Base-by-base conservation (phyloP, 2,888 invertebrate species). In the Dendrolimus pini region DNA sequence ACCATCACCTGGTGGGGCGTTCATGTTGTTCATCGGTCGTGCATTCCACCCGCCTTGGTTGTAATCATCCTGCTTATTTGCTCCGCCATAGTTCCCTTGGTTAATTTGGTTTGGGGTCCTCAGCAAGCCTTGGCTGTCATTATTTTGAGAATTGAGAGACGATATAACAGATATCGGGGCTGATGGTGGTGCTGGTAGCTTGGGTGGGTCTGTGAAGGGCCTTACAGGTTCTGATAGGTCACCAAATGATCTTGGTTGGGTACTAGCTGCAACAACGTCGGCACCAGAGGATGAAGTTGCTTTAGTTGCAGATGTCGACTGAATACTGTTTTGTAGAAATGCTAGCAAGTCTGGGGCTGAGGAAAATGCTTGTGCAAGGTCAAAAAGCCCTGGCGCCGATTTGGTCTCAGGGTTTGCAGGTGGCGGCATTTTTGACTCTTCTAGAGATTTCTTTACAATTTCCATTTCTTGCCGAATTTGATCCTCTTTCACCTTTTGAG, bases 401-500 rank as follows among this genome's bases (percentile, higher is more conserved):
- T 63, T 62, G 1, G 64, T 42, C n/a, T 59, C 59, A 1, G 65
- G 60, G n/a, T 61, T 56, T 18, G 66, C 56, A 6, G 60, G 58
- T 2, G 65, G 62, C 7, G 64, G 62, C n/a, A 68, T 62, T 62
- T 82, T 82, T 0, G 74, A 62, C 62, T 84, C 85, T 60, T 85
- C 80, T 9, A 91, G 67, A 12, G 91, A 86, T 64, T 90, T 89
- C 70, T 80, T 87, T 8, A 92, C 89, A 58, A 93, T 89, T 72
- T 92, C 91, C 79, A 93, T 92, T 62, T 92, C 92, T 69, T 92
- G 92, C 12, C 93, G 90, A 53, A 89, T 82, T 69, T 91, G 88
- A 67, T 92, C 92, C 61, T 94, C 94, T 64, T 92, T 93, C 0
- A 96, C 93, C 73, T 95, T 96, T 70, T 94, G 93, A 1, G 94